Percentiles rank a stretch among this genome's conserved stretches.
Conservation (phyloP, 2,888 invertebrate genomes). For the Griposia aprilina region DNA sequence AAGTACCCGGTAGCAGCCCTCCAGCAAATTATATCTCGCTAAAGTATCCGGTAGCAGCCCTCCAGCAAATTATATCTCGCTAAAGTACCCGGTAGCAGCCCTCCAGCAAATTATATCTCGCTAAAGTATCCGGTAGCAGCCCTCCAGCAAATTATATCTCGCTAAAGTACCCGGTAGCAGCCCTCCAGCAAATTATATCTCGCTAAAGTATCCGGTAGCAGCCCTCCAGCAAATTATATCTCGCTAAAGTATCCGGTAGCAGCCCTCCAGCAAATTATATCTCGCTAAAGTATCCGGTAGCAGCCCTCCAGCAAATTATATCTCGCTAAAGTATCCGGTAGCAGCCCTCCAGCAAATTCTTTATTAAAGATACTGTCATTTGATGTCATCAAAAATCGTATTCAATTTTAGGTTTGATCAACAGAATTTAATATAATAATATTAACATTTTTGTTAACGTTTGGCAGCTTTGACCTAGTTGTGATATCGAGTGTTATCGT, state of each 20-base stretch:
- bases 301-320: too few relatives aligned
- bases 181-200: too few relatives aligned
- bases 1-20: too few relatives aligned
- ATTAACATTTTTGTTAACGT: conserved; percentile 50
- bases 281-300: conserved; percentile 13
- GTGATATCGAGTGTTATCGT: conserved; percentile 45
- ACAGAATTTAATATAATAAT: conserved; percentile 50
- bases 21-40: conserved; percentile 24
- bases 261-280: too few relatives aligned
- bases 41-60: too few relatives aligned
- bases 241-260: conserved; percentile 12
- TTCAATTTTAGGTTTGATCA: conserved; percentile 53
- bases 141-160: too few relatives aligned
- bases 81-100: conserved; percentile 15
- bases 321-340: conserved; percentile 10
- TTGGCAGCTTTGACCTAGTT: conserved; percentile 51
- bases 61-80: conserved; percentile 27
- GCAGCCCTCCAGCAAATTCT: conserved; percentile 22
- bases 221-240: too few relatives aligned
- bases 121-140: conserved; percentile 13
- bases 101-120: conserved; percentile 31
- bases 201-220: conserved; percentile 9
- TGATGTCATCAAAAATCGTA: conserved; percentile 49
- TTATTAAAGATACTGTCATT: conserved; percentile 48
- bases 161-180: conserved; percentile 8